These are phyloP conservation scores for Cecidostiba fungosa DNA, from an alignment of 2,888 invertebrate genomes.

Conservation along the genomic window DNA sequence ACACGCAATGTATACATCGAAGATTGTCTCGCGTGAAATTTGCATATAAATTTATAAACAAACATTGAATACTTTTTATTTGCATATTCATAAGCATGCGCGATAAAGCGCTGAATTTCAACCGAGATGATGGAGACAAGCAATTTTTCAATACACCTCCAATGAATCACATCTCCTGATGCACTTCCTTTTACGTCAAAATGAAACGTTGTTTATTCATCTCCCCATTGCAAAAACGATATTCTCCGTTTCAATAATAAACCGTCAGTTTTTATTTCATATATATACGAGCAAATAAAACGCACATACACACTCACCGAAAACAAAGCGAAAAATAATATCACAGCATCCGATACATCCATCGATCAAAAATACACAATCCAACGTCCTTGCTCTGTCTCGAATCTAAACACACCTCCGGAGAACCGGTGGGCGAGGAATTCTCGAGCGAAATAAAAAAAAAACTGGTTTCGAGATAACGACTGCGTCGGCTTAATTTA, in stretches of 20 bases:
- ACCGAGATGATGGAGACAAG: background rate
- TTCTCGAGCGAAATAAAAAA: slow-evolving; percentile 23
- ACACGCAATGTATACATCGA: background rate
- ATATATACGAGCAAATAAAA: background rate
- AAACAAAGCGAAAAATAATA: background rate
- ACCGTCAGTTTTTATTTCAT: background rate
- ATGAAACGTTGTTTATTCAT: background rate
- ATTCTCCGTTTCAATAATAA: background rate
- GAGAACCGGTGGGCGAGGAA: background rate
- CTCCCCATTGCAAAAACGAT: background rate
- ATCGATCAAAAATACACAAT: background rate
- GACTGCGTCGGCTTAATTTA: slow-evolving; percentile 36
- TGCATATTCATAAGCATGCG: background rate
- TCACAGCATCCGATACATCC: background rate
- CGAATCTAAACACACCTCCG: background rate
- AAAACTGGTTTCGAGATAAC: slow-evolving; percentile 26
- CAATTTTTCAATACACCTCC: background rate
- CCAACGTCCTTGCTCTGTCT: background rate
- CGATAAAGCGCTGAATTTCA: background rate
- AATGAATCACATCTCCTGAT: background rate
- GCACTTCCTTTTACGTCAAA: slow-evolving; percentile 4
- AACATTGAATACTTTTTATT: background rate
- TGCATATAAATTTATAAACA: slow-evolving; percentile 5
- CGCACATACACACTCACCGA: background rate
- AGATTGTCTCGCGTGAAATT: background rate